Evolutionary conservation across 2,797 vertebrate species (phyloP), one percentile per base, ranked within the genome.

Genomic region (Alcedo atthis): DNA sequence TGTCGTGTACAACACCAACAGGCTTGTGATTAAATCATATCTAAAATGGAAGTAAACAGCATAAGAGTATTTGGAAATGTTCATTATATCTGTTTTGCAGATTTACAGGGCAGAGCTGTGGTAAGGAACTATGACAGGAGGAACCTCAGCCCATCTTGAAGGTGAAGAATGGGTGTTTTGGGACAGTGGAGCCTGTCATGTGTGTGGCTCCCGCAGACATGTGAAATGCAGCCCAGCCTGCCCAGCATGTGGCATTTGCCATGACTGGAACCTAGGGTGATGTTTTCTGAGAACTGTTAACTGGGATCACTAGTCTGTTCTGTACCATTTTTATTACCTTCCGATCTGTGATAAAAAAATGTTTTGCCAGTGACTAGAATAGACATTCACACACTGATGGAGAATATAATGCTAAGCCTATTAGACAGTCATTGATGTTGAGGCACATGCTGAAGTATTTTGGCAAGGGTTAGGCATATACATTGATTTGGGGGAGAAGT

Each of bases 141-240:
- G 37, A 73, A 8, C 10, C 9, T 57, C 33, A 45, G 55, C 7
- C 51, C 25, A 32, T 26, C 18, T 8, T 40, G 35, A 30, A 59
- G 13, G 7, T 8, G 21, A 3, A 15, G 9, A 85, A 19, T 2
- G 4, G 45, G 21, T 0, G 2, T 15, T 67, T 55, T 1, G 3
- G 35, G 18, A 8, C 18, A 24, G n/a, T 0, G 1, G 33, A 58
- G 5, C 13, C 13, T 43, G 17, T 6, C 45, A 11, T 15, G 12
- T 43, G 20, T 0, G 0, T 74, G 48, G 21, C 12, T 16, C 4
- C 40, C 8, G 1, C 0, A 2, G 8, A 33, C 2, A 0, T 26
- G 32, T 48, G 66, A 64, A 81, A 20, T 30, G 9, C 63, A 61
- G 22, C 35, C 28, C 30, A 74, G 33, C 9, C 15, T 49, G 10